Conservation (phyloP, 2,888 invertebrate genomes). For the Neoaliturus tenellus region DNA sequence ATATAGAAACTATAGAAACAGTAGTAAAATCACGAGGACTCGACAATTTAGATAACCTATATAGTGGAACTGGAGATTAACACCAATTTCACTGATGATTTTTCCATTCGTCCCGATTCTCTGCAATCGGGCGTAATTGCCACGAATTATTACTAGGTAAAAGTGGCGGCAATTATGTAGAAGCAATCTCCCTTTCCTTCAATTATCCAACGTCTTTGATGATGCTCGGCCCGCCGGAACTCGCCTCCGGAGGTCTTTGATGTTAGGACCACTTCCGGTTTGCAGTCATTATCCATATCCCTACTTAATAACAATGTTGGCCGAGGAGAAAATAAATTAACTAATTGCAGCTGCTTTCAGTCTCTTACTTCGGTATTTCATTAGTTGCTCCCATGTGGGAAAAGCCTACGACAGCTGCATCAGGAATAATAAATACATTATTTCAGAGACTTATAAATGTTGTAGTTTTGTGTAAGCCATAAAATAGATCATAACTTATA, state of each 20-base stretch:
- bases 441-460: too few species aligned
- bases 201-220: constrained; percentile 24
- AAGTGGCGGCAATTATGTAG: not conserved
- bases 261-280: not conserved
- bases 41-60: too few species aligned
- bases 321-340: not conserved
- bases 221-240: not conserved
- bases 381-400: too few species aligned
- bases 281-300: not conserved
- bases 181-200: constrained; percentile 23
- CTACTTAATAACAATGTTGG: not conserved
- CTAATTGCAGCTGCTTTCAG: too few species aligned
- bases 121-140: not conserved
- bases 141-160: not conserved
- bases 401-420: too few species aligned
- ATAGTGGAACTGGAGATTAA: too few species aligned
- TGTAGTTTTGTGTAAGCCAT: too few species aligned
- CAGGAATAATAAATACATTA: too few species aligned
- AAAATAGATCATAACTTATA: too few species aligned
- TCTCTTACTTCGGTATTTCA: too few species aligned
- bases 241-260: constrained; percentile 22
- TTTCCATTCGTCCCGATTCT: not conserved
- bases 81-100: not conserved
- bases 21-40: too few species aligned
- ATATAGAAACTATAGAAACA: too few species aligned